Evolutionary conservation across 2,797 vertebrate genomes (phyloP).

Genomic region (Cyclura pinguis): DNA sequence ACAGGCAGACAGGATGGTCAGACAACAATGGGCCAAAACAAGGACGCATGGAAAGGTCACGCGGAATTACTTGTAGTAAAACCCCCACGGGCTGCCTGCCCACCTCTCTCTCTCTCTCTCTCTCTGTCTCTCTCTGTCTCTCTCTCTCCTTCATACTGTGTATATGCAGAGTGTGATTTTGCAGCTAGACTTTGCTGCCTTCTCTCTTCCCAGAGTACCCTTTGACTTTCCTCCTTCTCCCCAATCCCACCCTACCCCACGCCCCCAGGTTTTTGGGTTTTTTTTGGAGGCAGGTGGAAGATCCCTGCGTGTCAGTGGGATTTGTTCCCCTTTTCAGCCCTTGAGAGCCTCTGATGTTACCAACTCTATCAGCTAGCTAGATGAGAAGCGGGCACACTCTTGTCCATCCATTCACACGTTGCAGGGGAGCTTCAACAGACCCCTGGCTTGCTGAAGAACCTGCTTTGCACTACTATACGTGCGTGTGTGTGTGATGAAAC

Average conservation of each 20-base stretch:
- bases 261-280: neutral
- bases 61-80: slow-evolving; percentile 59
- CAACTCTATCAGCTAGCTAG: slow-evolving; percentile 17
- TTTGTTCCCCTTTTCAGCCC: slow-evolving; percentile 47
- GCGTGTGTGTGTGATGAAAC: slow-evolving; percentile 5
- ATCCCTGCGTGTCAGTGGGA: neutral
- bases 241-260: neutral
- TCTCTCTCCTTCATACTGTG: slow-evolving; percentile 44
- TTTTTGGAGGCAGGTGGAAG: too few species aligned
- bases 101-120: too few species aligned
- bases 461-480: slow-evolving; percentile 39
- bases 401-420: slow-evolving; percentile 5
- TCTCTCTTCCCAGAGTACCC: neutral
- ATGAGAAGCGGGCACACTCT: neutral
- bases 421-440: slow-evolving; percentile 20
- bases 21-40: slow-evolving; percentile 67
- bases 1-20: slow-evolving; percentile 11
- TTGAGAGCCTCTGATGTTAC: slow-evolving; percentile 58
- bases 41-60: slow-evolving; percentile 56
- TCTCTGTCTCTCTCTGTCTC: too few species aligned
- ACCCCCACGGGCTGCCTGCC: neutral
- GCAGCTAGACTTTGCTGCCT: slow-evolving; percentile 49
- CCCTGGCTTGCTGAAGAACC: slow-evolving; percentile 39
- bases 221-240: neutral
- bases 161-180: slow-evolving; percentile 49